Base-by-base conservation (phyloP, 2,113 vertebrate genomes). In the Calonectris borealis region DNA sequence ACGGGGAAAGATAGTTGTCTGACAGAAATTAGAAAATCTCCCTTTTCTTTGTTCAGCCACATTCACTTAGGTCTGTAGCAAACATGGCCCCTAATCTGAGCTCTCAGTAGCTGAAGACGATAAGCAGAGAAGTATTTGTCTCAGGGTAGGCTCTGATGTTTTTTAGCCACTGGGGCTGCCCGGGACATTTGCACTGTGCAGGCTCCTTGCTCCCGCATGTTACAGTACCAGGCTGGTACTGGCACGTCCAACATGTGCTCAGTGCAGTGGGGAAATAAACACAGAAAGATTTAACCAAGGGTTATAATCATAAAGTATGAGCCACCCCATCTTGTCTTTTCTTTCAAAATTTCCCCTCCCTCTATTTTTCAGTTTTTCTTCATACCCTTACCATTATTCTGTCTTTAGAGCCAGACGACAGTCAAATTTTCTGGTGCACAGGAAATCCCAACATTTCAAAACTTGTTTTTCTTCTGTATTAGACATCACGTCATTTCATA, bases 371-470 rank as follows among this genome's bases (percentile, higher is more conserved):
- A 13, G 8, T 22, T 76, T 95, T 90, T 32, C 16, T 57, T 90
- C 54, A 61, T 32, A 36, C 2, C 5, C 10, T 69, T 16, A 83
- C 20, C 11, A 25, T 57, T 94, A 3, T 79, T 72, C 75, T 68
- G 9, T 44, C 24, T 60, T 84, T 44, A 66, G 51, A 94, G 16
- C 34, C 65, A 95, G 60, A 70, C 8, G 0, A 51, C 49, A 92
- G 79, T n/a, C 42, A 82, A 58, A 27, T 79, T 91, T 84, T 83
- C 60, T 86, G 42, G 51, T 75, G 91, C 24, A 82, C 32, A 76
- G 95, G 91, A 96, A 94, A 95, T 94, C 89, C 93, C 91, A 88
- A 51, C 64, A 64, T 84, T 66, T 94, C 60, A 68, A 93, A 93
- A 87, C 38, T 79, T 95, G 72, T 64, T 96, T 96, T 94, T 68